Evolutionary conservation across 2,113 vertebrate species (phyloP).

Genomic region (Conger conger): DNA sequence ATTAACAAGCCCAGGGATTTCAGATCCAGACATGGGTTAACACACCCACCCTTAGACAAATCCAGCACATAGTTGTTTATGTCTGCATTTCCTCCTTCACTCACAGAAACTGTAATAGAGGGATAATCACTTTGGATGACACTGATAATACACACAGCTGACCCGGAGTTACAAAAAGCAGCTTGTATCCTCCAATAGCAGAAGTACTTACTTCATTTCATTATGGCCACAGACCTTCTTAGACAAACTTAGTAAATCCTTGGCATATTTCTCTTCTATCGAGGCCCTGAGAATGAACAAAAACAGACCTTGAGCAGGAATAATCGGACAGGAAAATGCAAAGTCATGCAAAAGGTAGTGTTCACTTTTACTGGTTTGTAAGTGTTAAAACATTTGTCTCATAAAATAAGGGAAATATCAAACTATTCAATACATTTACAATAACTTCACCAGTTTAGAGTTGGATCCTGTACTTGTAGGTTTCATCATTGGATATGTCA

Average conservation of each 20-base stretch:
- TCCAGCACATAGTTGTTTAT: neutral
- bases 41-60: neutral
- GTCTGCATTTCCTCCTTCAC: constrained; percentile 5
- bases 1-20: neutral
- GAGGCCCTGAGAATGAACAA: constrained; percentile 70
- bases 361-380: neutral
- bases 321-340: neutral
- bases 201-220: constrained; percentile 87
- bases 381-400: neutral
- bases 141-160: neutral
- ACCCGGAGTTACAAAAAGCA: neutral
- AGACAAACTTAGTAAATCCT: constrained; percentile 84
- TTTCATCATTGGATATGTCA: neutral
- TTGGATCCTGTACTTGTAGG: neutral
- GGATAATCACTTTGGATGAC: neutral
- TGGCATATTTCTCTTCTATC: constrained; percentile 92
- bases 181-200: neutral
- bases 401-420: neutral
- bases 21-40: neutral
- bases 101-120: neutral
- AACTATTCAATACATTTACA: neutral
- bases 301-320: neutral
- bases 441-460: neutral
- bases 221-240: constrained; percentile 91
- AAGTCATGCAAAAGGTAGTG: neutral